These are phyloP conservation scores for Lithophane semibrunnea DNA, from an alignment of 2,888 invertebrate genomes.

Conservation along the genomic window DNA sequence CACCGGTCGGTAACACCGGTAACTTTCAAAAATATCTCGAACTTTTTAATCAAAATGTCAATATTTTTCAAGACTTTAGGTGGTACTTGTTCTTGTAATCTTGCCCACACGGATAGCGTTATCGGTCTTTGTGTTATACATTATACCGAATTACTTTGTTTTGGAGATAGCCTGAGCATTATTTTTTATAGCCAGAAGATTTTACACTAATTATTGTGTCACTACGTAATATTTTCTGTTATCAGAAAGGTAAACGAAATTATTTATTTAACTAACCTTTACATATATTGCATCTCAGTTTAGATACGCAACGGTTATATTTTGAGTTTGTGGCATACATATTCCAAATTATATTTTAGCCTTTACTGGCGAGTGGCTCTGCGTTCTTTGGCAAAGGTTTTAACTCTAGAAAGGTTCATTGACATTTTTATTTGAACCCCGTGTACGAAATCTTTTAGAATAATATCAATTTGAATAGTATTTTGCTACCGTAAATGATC, in stretches of 20 bases:
- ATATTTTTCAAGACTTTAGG: slow-evolving; percentile 69
- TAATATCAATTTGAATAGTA: slow-evolving; percentile 3
- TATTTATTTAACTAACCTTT: slow-evolving; percentile 2
- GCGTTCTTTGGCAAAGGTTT: slow-evolving; percentile 47
- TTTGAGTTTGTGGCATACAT: slow-evolving; percentile 13
- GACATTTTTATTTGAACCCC: slow-evolving; percentile 28
- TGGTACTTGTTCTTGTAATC: slow-evolving; percentile 58
- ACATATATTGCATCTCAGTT: slow-evolving; percentile 8
- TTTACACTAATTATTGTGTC: slow-evolving; percentile 17
- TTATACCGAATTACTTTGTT: slow-evolving; percentile 58
- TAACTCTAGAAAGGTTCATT: slow-evolving; percentile 39
- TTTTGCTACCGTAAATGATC: neutral
- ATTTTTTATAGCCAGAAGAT: slow-evolving; percentile 34
- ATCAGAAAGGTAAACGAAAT: neutral
- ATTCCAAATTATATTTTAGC: slow-evolving; percentile 20
- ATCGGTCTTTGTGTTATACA: slow-evolving; percentile 67
- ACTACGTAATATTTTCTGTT: slow-evolving; percentile 25
- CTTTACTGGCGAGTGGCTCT: slow-evolving; percentile 34
- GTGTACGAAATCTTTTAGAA: slow-evolving; percentile 7
- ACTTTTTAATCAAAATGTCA: slow-evolving; percentile 71
- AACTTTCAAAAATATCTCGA: neutral
- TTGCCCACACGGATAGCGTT: slow-evolving; percentile 69
- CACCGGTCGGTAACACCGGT: neutral
- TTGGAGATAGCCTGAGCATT: slow-evolving; percentile 36
- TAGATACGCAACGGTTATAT: slow-evolving; percentile 21